Base-by-base conservation (phyloP, 2,113 vertebrate genomes). In the Arenaria interpres region DNA sequence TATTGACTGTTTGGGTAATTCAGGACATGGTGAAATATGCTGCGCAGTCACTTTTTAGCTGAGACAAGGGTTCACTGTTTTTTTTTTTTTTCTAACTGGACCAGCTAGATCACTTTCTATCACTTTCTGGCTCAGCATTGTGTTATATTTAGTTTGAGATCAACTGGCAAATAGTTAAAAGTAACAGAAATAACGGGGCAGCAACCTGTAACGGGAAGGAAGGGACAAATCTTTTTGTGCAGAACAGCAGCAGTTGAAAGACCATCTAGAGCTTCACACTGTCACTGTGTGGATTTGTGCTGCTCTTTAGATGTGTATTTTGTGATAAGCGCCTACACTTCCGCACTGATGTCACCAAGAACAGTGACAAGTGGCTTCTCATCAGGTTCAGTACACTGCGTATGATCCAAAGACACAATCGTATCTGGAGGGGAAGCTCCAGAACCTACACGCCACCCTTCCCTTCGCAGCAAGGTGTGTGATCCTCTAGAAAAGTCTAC, bases 261-360 rank as follows among this genome's bases (percentile, higher is more conserved):
- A 39, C 12, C n/a, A 48, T 6, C 39, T 41, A 62, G 32, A 85
- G 33, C 43, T 69, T 71, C 56, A 13, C 4, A 11, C 37, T 24
- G 25, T 33, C 69, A 21, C 56, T 28, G 43, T 9, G n/a, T 20
- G 39, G 73, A 23, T 46, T 20, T 23, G n/a, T 28, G 53, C 15
- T 28, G 45, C 39, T 84, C 45, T 53, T 63, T 5, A 56, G 35
- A 12, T 4, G 15, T 5, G 6, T 59, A 4, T 25, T 57, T 51
- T 32, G 20, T 15, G 28, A 59, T 6, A 4, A 12, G 15, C 1
- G 0, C 35, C 32, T 33, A 39, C 24, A 18, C 16, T 25, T 30
- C 28, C 15, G 18, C 18, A 41, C 37, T 2, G 28, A 30, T 9
- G 9, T n/a, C 37, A n/a, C 51, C 1, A 0, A 66, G 37, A 46